phyloP scores from a whole-genome alignment of 2,888 invertebrate genomes.

The Noctua comes region DNA sequence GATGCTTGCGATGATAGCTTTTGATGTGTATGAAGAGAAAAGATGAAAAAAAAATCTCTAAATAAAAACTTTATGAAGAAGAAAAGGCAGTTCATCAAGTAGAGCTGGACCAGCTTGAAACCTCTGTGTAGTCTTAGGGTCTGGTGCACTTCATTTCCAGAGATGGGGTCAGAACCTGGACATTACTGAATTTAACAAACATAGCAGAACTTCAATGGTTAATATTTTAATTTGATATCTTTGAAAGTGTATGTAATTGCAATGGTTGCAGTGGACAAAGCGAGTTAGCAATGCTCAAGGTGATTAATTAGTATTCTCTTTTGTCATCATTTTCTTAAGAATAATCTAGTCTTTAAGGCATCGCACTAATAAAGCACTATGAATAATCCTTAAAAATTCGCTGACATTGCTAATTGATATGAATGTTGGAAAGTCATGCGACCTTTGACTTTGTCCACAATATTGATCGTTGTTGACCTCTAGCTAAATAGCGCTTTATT shows the following conservation, averaged over 20 bases:
- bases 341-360: neutral
- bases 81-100: neutral
- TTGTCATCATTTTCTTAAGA: neutral
- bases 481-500: slow-evolving; percentile 44
- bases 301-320: neutral
- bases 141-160: neutral
- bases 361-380: neutral
- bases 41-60: neutral
- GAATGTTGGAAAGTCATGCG: slow-evolving; percentile 37
- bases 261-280: neutral
- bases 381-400: slow-evolving; percentile 6
- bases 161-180: neutral
- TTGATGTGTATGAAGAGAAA: neutral
- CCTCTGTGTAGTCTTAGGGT: neutral
- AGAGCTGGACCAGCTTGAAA: neutral
- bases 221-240: neutral
- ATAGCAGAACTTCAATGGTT: neutral
- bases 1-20: neutral
- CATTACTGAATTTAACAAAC: neutral
- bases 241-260: neutral
- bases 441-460: slow-evolving; percentile 26
- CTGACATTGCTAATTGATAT: slow-evolving; percentile 18
- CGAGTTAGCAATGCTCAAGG: neutral
- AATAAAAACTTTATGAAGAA: neutral
- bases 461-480: slow-evolving; percentile 36